Evolutionary conservation across 2,888 invertebrate species (phyloP).

Genomic region (Euclidia mi): DNA sequence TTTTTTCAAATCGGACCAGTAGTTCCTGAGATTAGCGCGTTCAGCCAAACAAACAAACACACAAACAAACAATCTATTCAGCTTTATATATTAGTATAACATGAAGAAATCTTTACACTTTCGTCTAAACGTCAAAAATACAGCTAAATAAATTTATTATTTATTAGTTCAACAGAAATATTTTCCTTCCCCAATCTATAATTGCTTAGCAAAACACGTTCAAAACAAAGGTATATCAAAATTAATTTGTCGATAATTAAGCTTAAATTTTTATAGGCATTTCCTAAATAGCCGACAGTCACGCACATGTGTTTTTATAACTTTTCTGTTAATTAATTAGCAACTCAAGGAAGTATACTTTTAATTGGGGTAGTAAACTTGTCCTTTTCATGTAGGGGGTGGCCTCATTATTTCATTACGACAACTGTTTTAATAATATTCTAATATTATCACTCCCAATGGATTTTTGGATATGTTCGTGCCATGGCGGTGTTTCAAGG

Average conservation of each 20-base stretch:
- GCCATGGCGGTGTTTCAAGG: too few relatives aligned
- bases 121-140: too few relatives aligned
- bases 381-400: slow-evolving; percentile 7
- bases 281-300: slow-evolving; percentile 32
- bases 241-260: slow-evolving; percentile 5
- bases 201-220: neutral
- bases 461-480: too few relatives aligned
- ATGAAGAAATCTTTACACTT: too few relatives aligned
- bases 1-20: too few relatives aligned
- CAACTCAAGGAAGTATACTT: slow-evolving; percentile 21
- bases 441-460: too few relatives aligned
- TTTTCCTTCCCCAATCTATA: neutral
- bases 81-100: too few relatives aligned
- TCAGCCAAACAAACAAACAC: too few relatives aligned
- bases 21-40: too few relatives aligned
- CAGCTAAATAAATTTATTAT: too few relatives aligned
- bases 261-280: slow-evolving; percentile 10
- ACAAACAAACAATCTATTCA: too few relatives aligned
- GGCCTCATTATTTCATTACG: slow-evolving; percentile 8
- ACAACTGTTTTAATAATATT: slow-evolving; percentile 8
- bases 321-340: slow-evolving; percentile 19
- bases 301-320: slow-evolving; percentile 30
- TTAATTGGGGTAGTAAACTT: slow-evolving; percentile 24
- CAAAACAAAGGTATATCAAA: neutral
- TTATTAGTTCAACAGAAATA: too few relatives aligned